phyloP scores from a whole-genome alignment of 2,113 vertebrate species.

The Jacana jacana region DNA sequence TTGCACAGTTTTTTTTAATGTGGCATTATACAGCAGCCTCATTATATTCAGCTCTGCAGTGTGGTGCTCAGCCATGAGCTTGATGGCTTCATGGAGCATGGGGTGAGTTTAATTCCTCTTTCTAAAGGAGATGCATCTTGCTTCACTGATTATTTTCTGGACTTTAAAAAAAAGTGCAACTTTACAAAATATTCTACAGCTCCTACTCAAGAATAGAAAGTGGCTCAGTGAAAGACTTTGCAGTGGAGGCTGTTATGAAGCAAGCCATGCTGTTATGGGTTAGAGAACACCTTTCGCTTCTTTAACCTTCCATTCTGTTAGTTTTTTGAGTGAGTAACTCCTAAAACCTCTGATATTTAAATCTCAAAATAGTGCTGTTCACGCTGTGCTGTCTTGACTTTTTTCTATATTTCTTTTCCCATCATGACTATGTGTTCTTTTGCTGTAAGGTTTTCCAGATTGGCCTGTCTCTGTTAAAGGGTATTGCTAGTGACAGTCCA shows the following conservation, averaged over 20 bases:
- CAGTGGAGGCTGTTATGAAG: not conserved
- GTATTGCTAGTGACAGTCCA: not conserved
- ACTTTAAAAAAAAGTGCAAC: constrained; percentile 27
- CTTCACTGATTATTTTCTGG: constrained; percentile 41
- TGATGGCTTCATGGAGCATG: constrained; percentile 29
- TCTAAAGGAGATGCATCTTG: constrained; percentile 21
- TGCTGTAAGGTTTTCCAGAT: not conserved
- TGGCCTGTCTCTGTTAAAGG: not conserved
- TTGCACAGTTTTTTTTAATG: constrained; percentile 14
- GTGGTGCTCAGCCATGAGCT: constrained; percentile 18
- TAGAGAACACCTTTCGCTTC: not conserved
- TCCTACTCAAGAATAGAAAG: not conserved
- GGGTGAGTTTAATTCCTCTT: constrained; percentile 10
- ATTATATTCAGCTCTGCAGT: constrained; percentile 22
- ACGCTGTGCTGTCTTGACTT: not conserved
- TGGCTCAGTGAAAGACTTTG: not conserved
- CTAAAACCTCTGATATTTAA: not conserved
- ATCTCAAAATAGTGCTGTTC: not conserved
- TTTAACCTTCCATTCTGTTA: not conserved
- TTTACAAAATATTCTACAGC: constrained; percentile 14
- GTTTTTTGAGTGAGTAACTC: not conserved
- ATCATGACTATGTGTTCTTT: rapidly evolving
- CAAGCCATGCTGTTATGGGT: not conserved
- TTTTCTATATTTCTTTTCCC: not conserved
- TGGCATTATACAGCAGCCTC: constrained; percentile 28